A percentile compares a stretch with the other conserved stretches of the same genome.
phyloP scores from a whole-genome alignment of 1,140 invertebrate species.

The Papilio dardanus region DNA sequence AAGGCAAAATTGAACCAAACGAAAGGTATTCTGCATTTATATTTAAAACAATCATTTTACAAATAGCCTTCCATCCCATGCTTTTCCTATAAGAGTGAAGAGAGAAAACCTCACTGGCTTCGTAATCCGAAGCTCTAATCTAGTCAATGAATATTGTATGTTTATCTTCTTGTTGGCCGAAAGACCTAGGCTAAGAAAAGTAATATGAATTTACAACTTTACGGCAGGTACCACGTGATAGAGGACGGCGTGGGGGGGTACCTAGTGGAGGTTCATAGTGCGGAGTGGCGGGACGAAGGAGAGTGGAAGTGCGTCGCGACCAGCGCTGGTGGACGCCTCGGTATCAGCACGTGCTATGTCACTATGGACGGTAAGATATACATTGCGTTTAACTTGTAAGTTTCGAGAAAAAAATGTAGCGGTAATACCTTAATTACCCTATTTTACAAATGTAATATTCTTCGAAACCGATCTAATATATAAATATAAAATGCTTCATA shows the following conservation, averaged over 20 bases:
- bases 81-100: not conserved
- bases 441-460: not conserved
- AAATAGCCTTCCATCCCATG: not conserved
- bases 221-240: slow-evolving; percentile 85
- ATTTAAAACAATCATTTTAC: not conserved
- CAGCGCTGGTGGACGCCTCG: slow-evolving; percentile 87
- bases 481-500: too few species aligned
- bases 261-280: slow-evolving; percentile 87
- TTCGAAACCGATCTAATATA: too few species aligned
- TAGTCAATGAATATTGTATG: too few species aligned
- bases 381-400: slow-evolving; percentile 20
- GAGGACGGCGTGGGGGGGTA: slow-evolving; percentile 92
- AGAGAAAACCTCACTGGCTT: not conserved
- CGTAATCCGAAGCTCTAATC: not conserved
- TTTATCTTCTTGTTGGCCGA: not conserved
- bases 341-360: slow-evolving; percentile 87
- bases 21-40: slow-evolving; percentile 60
- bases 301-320: slow-evolving; percentile 95
- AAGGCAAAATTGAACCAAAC: slow-evolving; percentile 86
- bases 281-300: slow-evolving; percentile 91
- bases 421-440: too few species aligned
- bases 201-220: not conserved
- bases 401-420: not conserved
- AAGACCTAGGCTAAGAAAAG: not conserved
- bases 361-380: slow-evolving; percentile 86